A percentile compares a stretch with the other conserved stretches of the same genome.
These are phyloP conservation scores for Oligia fasciuncula DNA, from an alignment of 2,888 invertebrate genomes.

Conservation along the genomic window DNA sequence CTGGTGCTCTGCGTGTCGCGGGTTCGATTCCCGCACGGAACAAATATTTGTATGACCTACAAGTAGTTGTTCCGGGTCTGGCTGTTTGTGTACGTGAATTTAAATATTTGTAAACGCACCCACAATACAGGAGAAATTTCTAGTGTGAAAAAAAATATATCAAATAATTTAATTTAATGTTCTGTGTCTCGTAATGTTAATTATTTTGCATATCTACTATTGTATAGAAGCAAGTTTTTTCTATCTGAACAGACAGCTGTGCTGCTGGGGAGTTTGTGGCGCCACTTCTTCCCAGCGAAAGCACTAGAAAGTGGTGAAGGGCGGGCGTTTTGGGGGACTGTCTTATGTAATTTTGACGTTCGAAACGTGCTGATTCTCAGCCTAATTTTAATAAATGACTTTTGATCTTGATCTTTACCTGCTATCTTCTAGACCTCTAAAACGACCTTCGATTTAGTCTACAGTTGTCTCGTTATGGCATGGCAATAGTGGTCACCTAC, in stretches of 20 bases:
- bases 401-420: not conserved
- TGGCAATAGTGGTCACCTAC: not conserved
- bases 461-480: not conserved
- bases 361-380: not conserved
- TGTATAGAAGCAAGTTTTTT: not conserved
- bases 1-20: no score
- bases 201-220: not conserved
- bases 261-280: not conserved
- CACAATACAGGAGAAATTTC: no score
- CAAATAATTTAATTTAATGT: not conserved
- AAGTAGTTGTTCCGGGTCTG: no score
- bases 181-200: not conserved
- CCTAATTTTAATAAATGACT: not conserved
- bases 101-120: no score
- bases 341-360: not conserved
- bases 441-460: not conserved
- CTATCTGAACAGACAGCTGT: not conserved
- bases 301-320: not conserved
- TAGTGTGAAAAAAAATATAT: not conserved
- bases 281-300: not conserved
- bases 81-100: no score
- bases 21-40: no score
- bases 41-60: no score
- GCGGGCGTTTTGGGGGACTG: not conserved
- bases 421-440: not conserved